phyloP scores from a whole-genome alignment of 2,113 vertebrate species.

The Riparia riparia region DNA sequence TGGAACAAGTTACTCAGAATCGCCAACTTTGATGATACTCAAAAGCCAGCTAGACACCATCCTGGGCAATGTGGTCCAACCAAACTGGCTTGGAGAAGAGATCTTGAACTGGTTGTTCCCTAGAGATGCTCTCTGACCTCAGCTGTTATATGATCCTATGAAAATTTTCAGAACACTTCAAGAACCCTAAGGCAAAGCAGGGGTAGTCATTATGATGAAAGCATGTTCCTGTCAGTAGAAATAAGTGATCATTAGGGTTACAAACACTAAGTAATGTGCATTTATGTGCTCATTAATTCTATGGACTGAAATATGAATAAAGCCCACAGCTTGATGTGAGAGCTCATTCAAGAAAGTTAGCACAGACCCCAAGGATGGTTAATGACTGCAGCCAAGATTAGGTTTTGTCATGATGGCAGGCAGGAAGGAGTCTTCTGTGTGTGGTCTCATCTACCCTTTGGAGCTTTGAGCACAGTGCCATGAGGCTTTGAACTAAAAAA shows the following conservation, averaged over 20 bases:
- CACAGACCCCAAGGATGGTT: neutral
- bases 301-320: neutral
- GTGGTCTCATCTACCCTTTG: neutral
- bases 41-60: neutral
- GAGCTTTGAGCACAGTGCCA: neutral
- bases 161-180: neutral
- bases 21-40: neutral
- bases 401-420: neutral
- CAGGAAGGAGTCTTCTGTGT: neutral
- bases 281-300: slow-evolving; percentile 29
- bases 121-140: neutral
- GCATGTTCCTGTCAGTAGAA: slow-evolving; percentile 6
- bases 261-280: slow-evolving; percentile 15
- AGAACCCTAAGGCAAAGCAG: slow-evolving; percentile 36
- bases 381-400: neutral
- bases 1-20: neutral
- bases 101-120: neutral
- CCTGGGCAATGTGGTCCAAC: neutral
- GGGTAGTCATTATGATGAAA: slow-evolving; percentile 9
- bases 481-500: neutral
- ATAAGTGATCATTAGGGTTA: slow-evolving; percentile 14
- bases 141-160: neutral
- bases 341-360: neutral
- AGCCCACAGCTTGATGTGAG: neutral
- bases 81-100: neutral